Evolutionary conservation across 2,888 invertebrate species (phyloP).

Genomic region (Tachina grossa): DNA sequence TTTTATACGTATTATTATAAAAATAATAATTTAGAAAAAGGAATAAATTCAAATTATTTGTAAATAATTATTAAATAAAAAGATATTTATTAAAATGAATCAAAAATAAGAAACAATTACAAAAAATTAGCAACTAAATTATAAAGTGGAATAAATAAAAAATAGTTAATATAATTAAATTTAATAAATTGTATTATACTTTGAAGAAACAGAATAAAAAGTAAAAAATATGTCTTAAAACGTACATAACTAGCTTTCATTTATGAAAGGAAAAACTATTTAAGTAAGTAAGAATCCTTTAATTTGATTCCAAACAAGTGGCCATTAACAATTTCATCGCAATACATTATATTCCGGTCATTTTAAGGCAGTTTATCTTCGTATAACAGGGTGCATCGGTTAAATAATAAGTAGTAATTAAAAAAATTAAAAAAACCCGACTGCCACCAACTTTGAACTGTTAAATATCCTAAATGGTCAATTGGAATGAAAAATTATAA

Average conservation of each 20-base stretch:
- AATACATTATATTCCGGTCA: too few species aligned
- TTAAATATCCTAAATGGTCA: too few species aligned
- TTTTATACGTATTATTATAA: conserved; percentile 61
- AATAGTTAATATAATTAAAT: conserved; percentile 77
- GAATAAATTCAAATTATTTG: conserved; percentile 67
- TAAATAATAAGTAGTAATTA: too few species aligned
- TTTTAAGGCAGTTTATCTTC: too few species aligned
- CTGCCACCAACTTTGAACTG: too few species aligned
- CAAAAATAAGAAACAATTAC: conserved; percentile 65
- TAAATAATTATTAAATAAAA: conserved; percentile 56
- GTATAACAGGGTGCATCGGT: too few species aligned
- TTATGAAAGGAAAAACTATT: neutral
- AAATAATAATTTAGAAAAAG: conserved; percentile 61
- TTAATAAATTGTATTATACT: conserved; percentile 79
- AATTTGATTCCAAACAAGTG: too few species aligned
- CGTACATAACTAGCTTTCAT: neutral
- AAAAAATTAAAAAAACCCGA: too few species aligned
- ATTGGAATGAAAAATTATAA: too few species aligned
- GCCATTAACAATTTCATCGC: too few species aligned
- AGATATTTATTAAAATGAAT: conserved; percentile 11
- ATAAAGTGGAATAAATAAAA: conserved; percentile 70
- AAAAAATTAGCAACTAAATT: conserved; percentile 71
- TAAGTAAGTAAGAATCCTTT: neutral
- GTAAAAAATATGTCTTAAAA: conserved; percentile 43
- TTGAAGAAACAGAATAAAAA: conserved; percentile 57